These are phyloP conservation scores for Hozukius guyotensis DNA, from an alignment of 2,797 vertebrate genomes.

Conservation along the genomic window DNA sequence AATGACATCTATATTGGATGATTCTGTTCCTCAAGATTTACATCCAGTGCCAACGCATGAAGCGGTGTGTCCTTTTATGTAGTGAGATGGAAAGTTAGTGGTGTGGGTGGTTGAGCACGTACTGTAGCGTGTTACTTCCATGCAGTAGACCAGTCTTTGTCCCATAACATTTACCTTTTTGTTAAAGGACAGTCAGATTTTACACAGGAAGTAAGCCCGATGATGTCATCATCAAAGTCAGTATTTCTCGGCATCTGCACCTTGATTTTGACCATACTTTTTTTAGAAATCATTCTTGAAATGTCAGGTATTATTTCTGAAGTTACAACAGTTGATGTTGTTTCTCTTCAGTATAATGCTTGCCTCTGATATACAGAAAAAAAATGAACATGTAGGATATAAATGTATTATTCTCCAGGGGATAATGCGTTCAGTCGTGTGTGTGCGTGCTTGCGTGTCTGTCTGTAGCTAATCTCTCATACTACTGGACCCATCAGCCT, in stretches of 20 bases:
- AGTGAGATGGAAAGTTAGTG: neutral
- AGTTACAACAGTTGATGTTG: neutral
- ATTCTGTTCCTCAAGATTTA: neutral
- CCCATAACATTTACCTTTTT: neutral
- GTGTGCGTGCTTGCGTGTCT: no score
- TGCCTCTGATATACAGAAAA: no score
- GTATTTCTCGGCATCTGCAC: neutral
- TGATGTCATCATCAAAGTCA: neutral
- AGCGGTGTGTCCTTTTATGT: neutral
- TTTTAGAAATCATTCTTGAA: neutral
- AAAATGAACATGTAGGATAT: no score
- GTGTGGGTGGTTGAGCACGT: neutral
- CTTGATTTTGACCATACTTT: neutral
- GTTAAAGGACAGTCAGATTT: neutral
- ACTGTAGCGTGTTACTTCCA: neutral
- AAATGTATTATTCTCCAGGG: no score
- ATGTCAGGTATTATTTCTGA: neutral
- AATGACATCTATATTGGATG: neutral
- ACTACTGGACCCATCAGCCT: no score
- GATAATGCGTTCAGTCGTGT: no score
- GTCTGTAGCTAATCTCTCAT: no score
- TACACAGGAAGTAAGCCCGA: neutral
- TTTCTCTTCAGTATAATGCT: neutral
- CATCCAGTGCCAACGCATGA: neutral
- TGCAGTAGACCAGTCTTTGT: neutral